Base-by-base conservation (phyloP, 2,888 invertebrate genomes). In the Hipparchia semele region DNA sequence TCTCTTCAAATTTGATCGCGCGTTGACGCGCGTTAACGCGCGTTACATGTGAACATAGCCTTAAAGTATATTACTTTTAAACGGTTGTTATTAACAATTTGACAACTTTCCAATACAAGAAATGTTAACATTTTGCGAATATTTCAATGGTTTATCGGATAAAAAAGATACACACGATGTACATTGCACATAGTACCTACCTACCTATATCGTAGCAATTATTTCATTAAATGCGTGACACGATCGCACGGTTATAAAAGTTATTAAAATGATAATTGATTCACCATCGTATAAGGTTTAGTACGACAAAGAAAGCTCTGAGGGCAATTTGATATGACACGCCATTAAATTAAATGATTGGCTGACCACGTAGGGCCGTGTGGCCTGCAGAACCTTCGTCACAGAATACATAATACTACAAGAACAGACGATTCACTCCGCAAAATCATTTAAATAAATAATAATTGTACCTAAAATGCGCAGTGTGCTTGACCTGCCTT, bases 331-430 rank as follows among this genome's bases (percentile, higher is more conserved):
- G 81, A 85, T 86, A 86, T 86, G 86, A 89, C 86, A 85, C 84
- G 87, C 87, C 82, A 89, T 89, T 87, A 89, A 87, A 85, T 80
- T 76, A 84, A 88, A 87, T 86, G 82, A 87, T 87, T 90, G 86
- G 83, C 82, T 82, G 83, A 79, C 84, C 87, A 88, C 87, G 89
- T 88, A 84, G 86, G 84, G 82, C 84, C 86, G 81, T 81, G 77
- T 68, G 23, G 12, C 60, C n/a, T 67, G 9, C 79, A 73, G 78
- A 49, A 39, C 39, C 39, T 39, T 39, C 39, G 39, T 39, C 23
- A 23, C 23, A 23, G 23, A 23, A 23, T 23, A 23, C 23, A 23
- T 23, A 23, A 23, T 23, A 23, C 23, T 23, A 23, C 23, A 23
- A 23, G 23, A 23, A 23, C 23, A 23, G 23, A 23, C 23, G 23